Percentiles rank a stretch among this genome's conserved stretches.
These are phyloP conservation scores for Drosophila limbata DNA, from an alignment of 2,888 invertebrate genomes.

Conservation along the genomic window DNA sequence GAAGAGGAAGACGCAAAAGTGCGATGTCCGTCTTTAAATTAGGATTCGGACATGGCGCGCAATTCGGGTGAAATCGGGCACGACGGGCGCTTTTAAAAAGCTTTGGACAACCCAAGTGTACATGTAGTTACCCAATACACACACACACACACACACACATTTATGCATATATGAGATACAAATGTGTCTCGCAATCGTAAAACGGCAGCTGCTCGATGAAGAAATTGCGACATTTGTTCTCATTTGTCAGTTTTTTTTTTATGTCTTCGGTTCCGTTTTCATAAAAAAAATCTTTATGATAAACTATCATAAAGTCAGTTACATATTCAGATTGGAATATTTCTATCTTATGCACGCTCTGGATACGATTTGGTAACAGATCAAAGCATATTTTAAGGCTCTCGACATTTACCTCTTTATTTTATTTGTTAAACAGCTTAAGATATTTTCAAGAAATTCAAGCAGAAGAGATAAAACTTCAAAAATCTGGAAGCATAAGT, in stretches of 20 bases:
- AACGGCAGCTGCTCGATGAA: conserved; percentile 25
- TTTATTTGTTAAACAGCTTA: too few relatives aligned
- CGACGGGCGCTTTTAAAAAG: conserved; percentile 35
- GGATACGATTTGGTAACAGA: too few relatives aligned
- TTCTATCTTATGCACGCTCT: too few relatives aligned
- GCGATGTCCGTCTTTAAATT: conserved; percentile 30
- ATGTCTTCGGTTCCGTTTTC: conserved; percentile 7
- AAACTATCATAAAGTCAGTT: not conserved
- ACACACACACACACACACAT: not conserved
- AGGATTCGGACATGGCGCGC: too few relatives aligned
- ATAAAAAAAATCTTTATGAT: conserved; percentile 1
- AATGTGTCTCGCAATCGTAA: conserved; percentile 26
- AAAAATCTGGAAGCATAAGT: too few relatives aligned
- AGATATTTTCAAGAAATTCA: too few relatives aligned
- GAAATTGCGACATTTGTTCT: conserved; percentile 61
- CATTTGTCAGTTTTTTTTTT: conserved; percentile 23
- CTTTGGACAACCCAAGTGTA: conserved; percentile 2
- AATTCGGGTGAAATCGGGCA: conserved; percentile 72
- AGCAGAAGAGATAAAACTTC: too few relatives aligned
- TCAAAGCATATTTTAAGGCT: not conserved
- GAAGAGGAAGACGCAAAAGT: not conserved
- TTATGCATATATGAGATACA: conserved; percentile 22
- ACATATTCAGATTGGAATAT: too few relatives aligned
- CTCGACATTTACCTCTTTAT: not conserved
- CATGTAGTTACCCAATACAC: conserved; percentile 21